A percentile compares a stretch with the other conserved stretches of the same genome.
Evolutionary conservation across 2,113 vertebrate species (phyloP).

Genomic region (Glaucomys volans): DNA sequence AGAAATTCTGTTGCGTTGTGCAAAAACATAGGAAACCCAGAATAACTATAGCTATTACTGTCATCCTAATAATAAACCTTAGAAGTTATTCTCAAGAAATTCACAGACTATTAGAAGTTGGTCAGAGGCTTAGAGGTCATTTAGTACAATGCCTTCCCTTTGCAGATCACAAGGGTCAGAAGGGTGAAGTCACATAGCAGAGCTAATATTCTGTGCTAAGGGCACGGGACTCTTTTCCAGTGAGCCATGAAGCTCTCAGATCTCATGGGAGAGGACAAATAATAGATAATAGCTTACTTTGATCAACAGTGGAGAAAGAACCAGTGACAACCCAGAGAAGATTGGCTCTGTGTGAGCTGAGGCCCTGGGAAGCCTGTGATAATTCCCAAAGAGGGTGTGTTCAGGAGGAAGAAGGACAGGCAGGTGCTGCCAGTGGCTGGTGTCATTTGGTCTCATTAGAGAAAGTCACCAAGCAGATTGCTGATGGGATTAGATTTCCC

Average conservation of each 20-base stretch:
- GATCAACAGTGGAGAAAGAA: background rate
- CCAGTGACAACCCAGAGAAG: background rate
- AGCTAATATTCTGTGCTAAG: conserved; percentile 27
- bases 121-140: conserved; percentile 23
- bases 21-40: conserved; percentile 38
- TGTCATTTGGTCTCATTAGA: conserved; percentile 75
- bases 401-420: conserved; percentile 34
- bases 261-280: conserved; percentile 43
- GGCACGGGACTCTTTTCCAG: conserved; percentile 1
- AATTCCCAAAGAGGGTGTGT: background rate
- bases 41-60: conserved; percentile 44
- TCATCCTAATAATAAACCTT: conserved; percentile 61
- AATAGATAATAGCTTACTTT: conserved; percentile 53
- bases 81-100: conserved; percentile 56
- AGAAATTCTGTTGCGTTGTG: conserved; percentile 19
- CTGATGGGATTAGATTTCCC: conserved; percentile 72
- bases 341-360: background rate
- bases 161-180: background rate
- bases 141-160: background rate
- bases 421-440: conserved; percentile 17
- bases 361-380: background rate
- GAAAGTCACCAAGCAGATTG: conserved; percentile 59
- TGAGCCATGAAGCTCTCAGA: conserved; percentile 36
- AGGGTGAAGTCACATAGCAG: conserved; percentile 18
- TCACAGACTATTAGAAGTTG: conserved; percentile 1